phyloP scores from a whole-genome alignment of 1,140 invertebrate species.

The Plutomurus gul region DNA sequence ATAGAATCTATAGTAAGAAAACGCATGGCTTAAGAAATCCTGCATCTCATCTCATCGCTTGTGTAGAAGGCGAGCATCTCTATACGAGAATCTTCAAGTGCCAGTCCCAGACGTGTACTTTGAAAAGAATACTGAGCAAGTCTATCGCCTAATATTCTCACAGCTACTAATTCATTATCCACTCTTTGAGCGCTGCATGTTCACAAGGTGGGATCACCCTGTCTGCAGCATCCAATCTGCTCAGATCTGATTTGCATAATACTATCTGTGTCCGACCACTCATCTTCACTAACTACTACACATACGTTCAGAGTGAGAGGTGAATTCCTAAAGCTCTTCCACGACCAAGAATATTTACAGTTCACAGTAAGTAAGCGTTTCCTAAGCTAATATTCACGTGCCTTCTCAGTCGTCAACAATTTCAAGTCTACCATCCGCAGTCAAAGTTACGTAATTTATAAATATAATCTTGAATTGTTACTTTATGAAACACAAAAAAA shows the following conservation, averaged over 20 bases:
- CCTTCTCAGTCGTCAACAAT: not conserved
- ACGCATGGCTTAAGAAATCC: too few species aligned
- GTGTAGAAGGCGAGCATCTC: not conserved
- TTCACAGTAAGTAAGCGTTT: not conserved
- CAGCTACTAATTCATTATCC: conserved; percentile 12
- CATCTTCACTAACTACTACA: not conserved
- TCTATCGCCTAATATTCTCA: conserved; percentile 5
- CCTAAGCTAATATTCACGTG: not conserved
- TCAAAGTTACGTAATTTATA: not conserved
- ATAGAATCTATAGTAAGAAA: too few species aligned
- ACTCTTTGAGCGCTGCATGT: not conserved
- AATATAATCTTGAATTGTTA: not conserved
- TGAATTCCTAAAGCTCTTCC: not conserved
- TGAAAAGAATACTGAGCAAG: conserved; percentile 1
- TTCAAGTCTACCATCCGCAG: not conserved
- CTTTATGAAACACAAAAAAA: not conserved
- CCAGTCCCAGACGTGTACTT: not conserved
- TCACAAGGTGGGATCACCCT: conserved; percentile 18
- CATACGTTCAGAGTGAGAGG: not conserved
- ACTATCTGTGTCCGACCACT: not conserved
- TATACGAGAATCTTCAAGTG: not conserved
- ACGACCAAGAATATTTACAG: not conserved
- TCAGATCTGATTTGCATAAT: conserved; percentile 1
- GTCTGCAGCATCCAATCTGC: not conserved
- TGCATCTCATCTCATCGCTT: too few species aligned